Evolutionary conservation across 2,113 vertebrate genomes (phyloP), one percentile per base, ranked within the genome.

Genomic region (Suricata suricatta): DNA sequence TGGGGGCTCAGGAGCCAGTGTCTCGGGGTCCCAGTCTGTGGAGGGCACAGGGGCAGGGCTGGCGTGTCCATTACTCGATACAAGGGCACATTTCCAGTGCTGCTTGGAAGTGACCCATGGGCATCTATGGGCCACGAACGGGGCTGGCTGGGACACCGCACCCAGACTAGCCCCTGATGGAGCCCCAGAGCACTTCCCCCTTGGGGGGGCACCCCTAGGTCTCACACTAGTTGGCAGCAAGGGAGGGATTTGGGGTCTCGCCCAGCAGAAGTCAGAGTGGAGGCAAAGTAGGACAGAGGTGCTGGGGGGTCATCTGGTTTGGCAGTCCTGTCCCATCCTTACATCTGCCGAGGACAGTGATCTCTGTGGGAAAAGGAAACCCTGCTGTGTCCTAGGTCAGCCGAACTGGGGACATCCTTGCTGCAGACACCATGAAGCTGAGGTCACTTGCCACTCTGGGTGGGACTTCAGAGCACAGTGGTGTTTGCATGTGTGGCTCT

Each of bases 401-500:
- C 44, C 12, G 54, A 27, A 11, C 16, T 21, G 47, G 7, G 60
- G 71, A 9, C 44, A 23, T 60, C 57, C 57, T 60, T 21, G 7
- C 57, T n/a, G 23, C 64, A 52, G 64, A 50, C 23, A 3, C 57
- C 57, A 60, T 60, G 57, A 60, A 23, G 57, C 4, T 13, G 19
- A 3, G 15, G 23, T 44, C 77, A 44, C 52, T n/a, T 2, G 38
- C 33, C 47, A 21, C 35, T 29, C 25, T 3, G 44, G 60, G 25
- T 38, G 29, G 23, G 50, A 31, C 21, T 21, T 21, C 57, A 60
- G 57, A 31, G 29, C 64, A 66, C 64, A 66, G 15, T 14, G 31
- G 47, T 6, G 0, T 33, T 63, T 10, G 1, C 13, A 7, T 0
- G 0, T 31, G 74, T 9, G 17, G 8, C 50, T 69, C 29, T 15